Conservation (phyloP, 2,888 invertebrate species). For the Drosophila setosimentum region DNA sequence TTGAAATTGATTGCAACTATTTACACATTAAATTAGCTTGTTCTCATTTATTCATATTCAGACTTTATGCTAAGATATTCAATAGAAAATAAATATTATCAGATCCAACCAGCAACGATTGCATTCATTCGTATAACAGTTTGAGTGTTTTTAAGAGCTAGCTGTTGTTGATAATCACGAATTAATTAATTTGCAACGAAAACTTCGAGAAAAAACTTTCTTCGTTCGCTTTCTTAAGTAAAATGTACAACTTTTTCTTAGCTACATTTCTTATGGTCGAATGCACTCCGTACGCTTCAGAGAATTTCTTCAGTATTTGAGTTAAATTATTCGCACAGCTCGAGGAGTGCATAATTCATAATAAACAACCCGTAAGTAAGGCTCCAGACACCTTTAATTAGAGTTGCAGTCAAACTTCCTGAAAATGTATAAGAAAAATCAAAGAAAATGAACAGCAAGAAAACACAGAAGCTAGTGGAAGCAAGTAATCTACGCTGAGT, state of each 20-base stretch:
- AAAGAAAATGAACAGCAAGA: conserved; percentile 13
- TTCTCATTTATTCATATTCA: not conserved
- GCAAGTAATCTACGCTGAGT: conserved; percentile 53
- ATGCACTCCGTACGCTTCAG: conserved; percentile 25
- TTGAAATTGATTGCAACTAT: not conserved
- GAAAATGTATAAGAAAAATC: conserved; percentile 7
- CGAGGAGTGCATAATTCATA: conserved; percentile 33
- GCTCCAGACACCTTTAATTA: conserved; percentile 69
- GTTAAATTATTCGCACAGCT: conserved; percentile 40
- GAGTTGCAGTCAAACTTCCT: conserved; percentile 36
- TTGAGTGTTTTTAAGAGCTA: conserved; percentile 21
- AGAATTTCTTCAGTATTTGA: conserved; percentile 21
- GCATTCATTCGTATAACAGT: not conserved
- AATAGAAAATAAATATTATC: not conserved
- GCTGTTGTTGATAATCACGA: conserved; percentile 34
- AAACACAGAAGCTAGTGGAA: conserved; percentile 9
- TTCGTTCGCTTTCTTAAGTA: conserved; percentile 1
- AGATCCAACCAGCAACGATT: not conserved
- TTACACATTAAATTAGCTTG: not conserved
- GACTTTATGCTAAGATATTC: not conserved
- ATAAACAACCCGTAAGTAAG: conserved; percentile 34
- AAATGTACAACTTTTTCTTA: conserved; percentile 27
- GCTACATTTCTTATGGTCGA: conserved; percentile 31
- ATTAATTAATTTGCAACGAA: conserved; percentile 44
- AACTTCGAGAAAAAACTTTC: conserved; percentile 18